Percentiles rank a stretch among this genome's conserved stretches.
Conservation (phyloP, 2,113 vertebrate genomes). For the Eubucco bourcierii region DNA sequence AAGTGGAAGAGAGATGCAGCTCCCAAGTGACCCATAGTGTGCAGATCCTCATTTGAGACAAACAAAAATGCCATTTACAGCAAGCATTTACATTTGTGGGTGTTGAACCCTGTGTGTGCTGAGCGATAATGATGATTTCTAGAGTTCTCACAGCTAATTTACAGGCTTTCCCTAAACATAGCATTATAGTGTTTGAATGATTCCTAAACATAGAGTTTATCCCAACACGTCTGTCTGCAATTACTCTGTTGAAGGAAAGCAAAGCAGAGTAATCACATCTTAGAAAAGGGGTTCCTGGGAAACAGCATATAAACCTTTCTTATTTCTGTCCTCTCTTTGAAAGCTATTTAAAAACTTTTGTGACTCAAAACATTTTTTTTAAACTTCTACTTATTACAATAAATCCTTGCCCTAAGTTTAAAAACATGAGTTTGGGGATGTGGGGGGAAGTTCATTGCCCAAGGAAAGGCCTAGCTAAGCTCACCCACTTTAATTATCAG, state of each 20-base stretch:
- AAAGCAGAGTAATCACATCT: conserved; percentile 26
- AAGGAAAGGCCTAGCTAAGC: neutral
- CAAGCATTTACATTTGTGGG: conserved; percentile 1
- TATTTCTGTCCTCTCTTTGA: neutral
- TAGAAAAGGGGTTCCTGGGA: conserved; percentile 10
- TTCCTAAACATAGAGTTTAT: conserved; percentile 44
- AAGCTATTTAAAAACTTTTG: neutral
- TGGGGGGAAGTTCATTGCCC: neutral
- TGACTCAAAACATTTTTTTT: neutral
- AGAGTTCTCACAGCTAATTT: conserved; percentile 42
- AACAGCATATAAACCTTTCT: neutral
- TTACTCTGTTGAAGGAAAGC: conserved; percentile 29
- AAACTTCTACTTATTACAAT: neutral
- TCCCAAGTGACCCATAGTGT: neutral
- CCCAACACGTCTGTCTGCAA: conserved; percentile 15
- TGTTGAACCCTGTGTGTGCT: neutral
- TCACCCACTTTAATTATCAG: neutral
- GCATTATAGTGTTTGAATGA: conserved; percentile 13
- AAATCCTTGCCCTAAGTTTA: neutral
- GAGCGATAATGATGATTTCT: conserved; percentile 5
- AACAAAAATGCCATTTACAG: neutral
- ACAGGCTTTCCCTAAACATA: conserved; percentile 19
- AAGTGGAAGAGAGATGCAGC: neutral
- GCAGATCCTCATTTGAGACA: neutral
- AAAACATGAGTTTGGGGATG: neutral